Conservation (phyloP, 2,797 vertebrate species). For the Anniella stebbinsi region DNA sequence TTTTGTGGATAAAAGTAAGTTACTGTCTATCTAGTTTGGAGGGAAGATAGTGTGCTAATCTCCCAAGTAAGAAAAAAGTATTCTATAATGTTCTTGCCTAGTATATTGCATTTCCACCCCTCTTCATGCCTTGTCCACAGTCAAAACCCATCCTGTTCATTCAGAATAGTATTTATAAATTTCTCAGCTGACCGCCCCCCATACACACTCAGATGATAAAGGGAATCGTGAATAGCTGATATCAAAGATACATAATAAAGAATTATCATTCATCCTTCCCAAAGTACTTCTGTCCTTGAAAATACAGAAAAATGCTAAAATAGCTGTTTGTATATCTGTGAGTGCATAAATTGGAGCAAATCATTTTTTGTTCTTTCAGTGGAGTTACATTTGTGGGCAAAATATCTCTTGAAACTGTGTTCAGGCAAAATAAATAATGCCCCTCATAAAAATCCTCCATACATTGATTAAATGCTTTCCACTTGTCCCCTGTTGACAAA, state of each 20-base stretch:
- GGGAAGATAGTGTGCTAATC: neutral
- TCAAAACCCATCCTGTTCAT: conserved; percentile 14
- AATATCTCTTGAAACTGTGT: conserved; percentile 57
- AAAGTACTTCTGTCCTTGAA: neutral
- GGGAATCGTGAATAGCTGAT: neutral
- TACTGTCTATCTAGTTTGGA: neutral
- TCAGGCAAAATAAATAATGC: conserved; percentile 54
- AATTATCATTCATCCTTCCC: neutral
- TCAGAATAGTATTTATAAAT: neutral
- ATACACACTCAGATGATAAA: accelerated
- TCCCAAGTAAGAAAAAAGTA: neutral
- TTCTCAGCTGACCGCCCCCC: neutral
- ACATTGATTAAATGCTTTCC: conserved; percentile 34
- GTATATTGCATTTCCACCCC: neutral
- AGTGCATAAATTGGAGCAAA: conserved; percentile 24
- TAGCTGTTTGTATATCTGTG: conserved; percentile 33
- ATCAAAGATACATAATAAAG: neutral
- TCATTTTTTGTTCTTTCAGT: conserved; percentile 54
- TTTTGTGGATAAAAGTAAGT: neutral
- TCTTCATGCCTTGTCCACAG: neutral
- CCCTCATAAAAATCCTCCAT: conserved; percentile 45
- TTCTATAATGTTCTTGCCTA: neutral
- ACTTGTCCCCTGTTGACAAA: conserved; percentile 58
- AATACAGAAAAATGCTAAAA: neutral
- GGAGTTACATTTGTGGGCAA: conserved; percentile 48